Percentiles rank a stretch among this genome's conserved stretches.
phyloP scores from a whole-genome alignment of 2,888 invertebrate species.

The Julus scandinavius region DNA sequence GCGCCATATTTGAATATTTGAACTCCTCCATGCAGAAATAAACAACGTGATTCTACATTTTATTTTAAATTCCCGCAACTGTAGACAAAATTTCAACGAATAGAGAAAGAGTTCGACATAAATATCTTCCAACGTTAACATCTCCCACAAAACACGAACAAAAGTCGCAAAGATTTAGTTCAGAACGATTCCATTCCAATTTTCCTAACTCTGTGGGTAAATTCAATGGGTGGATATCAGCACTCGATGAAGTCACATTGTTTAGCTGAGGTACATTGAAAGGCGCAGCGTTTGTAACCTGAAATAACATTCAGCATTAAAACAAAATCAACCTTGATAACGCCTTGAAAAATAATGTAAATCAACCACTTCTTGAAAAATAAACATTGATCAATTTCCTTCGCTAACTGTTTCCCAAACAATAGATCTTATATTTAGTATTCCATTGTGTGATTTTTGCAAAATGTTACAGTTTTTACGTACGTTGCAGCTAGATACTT shows the following conservation, averaged over 20 bases:
- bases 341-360: no score
- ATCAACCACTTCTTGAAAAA: no score
- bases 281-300: not conserved
- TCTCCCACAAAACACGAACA: slow-evolving; percentile 47
- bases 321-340: no score
- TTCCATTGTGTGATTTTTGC: no score
- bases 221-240: not conserved
- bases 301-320: not conserved
- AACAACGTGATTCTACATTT: no score
- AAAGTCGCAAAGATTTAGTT: slow-evolving; percentile 36
- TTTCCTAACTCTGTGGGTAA: not conserved
- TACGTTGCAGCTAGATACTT: no score
- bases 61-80: not conserved
- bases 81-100: not conserved
- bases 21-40: no score
- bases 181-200: slow-evolving; percentile 10
- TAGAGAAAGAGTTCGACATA: not conserved
- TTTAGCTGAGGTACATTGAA: not conserved
- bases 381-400: no score
- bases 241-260: not conserved
- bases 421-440: no score
- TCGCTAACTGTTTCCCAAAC: no score
- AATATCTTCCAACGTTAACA: not conserved
- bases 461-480: no score
- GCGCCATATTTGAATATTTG: no score